Base-by-base conservation (phyloP, 2,797 vertebrate genomes). In the Galagoides demidoff region DNA sequence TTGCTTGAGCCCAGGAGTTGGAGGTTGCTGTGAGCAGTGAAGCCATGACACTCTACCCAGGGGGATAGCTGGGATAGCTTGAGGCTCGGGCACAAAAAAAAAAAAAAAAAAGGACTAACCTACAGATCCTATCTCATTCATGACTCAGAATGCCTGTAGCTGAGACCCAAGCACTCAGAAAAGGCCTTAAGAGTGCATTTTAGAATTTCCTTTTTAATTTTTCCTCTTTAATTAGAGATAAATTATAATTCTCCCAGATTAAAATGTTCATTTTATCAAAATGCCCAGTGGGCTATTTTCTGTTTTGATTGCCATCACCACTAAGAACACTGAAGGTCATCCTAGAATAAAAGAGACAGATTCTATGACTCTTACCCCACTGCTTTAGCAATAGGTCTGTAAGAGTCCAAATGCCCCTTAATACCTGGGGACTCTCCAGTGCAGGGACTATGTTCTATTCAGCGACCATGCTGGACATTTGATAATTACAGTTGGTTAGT, bases 141-240 rank as follows among this genome's bases (percentile, higher is more conserved):
- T 52, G 49, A 52, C 49, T 13, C 49, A 52, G 49, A 52, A 16
- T 52, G 49, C 49, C 49, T 52, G 49, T 16, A 89, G 57, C 61
- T 81, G 27, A 73, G 94, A 96, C 16, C 2, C 43, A 96, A 63
- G 16, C 11, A 34, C 45, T 86, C 37, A 16, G 34, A 81, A 79
- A 61, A 96, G 49, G 5, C 8, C 39, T 31, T 71, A 45, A 34
- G 29, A 79, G 25, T 59, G 61, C 31, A 74, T 61, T 76, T 84
- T 84, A 87, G 71, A 77, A 71, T 85, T 93, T 78, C 12, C 16
- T 90, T 85, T 92, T 76, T 68, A 64, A 61, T 81, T 64, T 76
- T 23, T 82, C 43, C 34, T 92, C 85, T 95, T 43, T 74, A 79
- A 59, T n/a, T 71, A 34, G 31, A 85, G 61, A 97, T 92, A 90